Base-by-base conservation (phyloP, 2,113 vertebrate species). In the Lophotis ruficrista region DNA sequence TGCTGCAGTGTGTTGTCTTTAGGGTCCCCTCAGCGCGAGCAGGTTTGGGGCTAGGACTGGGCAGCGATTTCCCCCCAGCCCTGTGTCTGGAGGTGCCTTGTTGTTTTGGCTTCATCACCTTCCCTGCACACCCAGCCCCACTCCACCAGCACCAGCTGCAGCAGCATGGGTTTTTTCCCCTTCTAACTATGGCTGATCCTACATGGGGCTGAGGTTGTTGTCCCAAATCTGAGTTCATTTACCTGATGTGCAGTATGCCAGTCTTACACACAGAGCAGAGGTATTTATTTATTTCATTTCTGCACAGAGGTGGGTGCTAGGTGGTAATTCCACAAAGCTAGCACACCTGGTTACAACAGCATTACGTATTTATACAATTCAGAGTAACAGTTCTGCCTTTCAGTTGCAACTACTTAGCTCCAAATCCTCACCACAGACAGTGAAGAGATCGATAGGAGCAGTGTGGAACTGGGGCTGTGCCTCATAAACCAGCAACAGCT, bases 71-170 rank as follows among this genome's bases (percentile, higher is more conserved):
- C 2, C 4, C 7, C 27, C 10, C 19, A 24, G 41, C 22, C 6
- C 53, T 0, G 0, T 8, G 6, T 35, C n/a, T 16, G 7, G 24
- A 18, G 4, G 4, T 64, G 30, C n/a, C 16, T 45, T 4, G 10
- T 73, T 23, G 27, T 35, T 43, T 17, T 9, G 16, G 11, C 28
- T 61, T 60, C 22, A 10, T 9, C 35, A 5, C 7, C 15, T 50
- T 51, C 37, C 73, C 14, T 41, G 70, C 61, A 16, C 23, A 12
- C 54, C 20, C 47, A 62, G 53, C n/a, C 23, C 22, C 4, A 3
- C 18, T n/a, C 30, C 16, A 14, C 20, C 37, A 24, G 33, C 25
- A 24, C 19, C 0, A 7, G 28, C 50, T 53, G 62, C 28, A n/a
- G 43, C 25, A 43, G 27, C 18, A 1, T 14, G 12, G 4, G 9